These are phyloP conservation scores for Mycteria americana DNA, from an alignment of 2,797 vertebrate genomes.

Conservation along the genomic window DNA sequence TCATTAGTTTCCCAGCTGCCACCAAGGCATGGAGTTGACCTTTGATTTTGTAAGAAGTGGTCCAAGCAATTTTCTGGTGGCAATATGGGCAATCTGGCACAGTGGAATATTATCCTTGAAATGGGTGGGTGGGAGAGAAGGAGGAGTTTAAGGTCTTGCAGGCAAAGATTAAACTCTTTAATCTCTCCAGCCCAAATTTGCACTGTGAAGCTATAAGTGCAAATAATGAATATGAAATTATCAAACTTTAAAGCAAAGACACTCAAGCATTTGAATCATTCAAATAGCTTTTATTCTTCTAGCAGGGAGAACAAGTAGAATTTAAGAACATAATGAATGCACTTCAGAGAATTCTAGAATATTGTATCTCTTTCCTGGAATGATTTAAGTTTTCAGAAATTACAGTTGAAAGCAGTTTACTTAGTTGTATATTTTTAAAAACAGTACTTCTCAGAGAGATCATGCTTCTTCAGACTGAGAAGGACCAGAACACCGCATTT, in stretches of 20 bases:
- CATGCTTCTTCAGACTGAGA: background rate
- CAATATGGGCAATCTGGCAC: conserved; percentile 67
- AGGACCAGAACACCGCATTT: background rate
- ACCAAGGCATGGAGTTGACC: conserved; percentile 62
- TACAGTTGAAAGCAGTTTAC: background rate
- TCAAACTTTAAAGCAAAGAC: background rate
- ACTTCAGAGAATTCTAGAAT: background rate
- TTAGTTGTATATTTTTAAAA: background rate
- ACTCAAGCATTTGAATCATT: background rate
- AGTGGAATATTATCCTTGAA: conserved; percentile 3
- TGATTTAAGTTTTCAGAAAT: background rate
- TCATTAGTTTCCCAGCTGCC: conserved; percentile 76
- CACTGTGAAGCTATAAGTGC: background rate
- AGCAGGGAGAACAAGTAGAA: background rate
- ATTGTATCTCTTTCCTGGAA: background rate
- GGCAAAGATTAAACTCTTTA: conserved; percentile 19
- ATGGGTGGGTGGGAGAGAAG: background rate
- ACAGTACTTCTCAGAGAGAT: background rate
- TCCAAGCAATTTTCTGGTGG: conserved; percentile 68
- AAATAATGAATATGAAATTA: background rate
- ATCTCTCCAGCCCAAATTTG: background rate
- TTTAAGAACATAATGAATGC: background rate
- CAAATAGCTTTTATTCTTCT: background rate
- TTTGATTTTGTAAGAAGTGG: conserved; percentile 70
- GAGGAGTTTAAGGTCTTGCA: background rate